A percentile compares a stretch with the other conserved stretches of the same genome.
phyloP scores from a whole-genome alignment of 1,140 invertebrate species.

The Sarcophaga peregrina region DNA sequence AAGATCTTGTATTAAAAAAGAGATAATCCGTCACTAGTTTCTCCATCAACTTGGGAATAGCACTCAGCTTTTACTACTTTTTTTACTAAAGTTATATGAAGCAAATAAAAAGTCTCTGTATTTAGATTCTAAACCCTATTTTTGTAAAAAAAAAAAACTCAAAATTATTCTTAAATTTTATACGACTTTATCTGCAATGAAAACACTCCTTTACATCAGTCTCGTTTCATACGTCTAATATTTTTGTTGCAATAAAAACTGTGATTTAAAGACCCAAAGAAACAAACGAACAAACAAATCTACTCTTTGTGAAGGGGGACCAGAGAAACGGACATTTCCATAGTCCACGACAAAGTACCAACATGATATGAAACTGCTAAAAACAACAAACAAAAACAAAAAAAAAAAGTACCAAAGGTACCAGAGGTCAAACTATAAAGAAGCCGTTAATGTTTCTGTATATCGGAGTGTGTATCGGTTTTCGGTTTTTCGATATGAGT shows the following conservation, averaged over 20 bases:
- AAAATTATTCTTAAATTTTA: neutral
- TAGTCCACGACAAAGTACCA: too few relatives aligned
- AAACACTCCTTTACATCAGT: neutral
- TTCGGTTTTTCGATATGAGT: conserved; percentile 23
- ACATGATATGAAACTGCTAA: too few relatives aligned
- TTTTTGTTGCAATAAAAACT: neutral
- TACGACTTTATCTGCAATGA: too few relatives aligned
- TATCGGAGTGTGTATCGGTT: neutral
- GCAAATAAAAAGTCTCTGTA: neutral
- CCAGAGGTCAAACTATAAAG: conserved; percentile 34
- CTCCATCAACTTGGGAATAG: too few relatives aligned
- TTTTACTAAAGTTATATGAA: too few relatives aligned
- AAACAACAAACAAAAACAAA: neutral
- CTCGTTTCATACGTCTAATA: neutral
- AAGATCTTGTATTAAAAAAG: too few relatives aligned
- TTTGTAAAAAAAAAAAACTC: neutral
- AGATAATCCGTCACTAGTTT: too few relatives aligned
- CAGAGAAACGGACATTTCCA: too few relatives aligned
- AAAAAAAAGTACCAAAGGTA: conserved; percentile 27
- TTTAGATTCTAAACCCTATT: neutral
- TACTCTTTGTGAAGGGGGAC: neutral
- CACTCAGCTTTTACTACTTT: too few relatives aligned
- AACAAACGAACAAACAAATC: neutral
- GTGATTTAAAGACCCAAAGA: conserved; percentile 34
- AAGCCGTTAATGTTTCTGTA: conserved; percentile 35